Evolutionary conservation across 1,140 invertebrate genomes (phyloP), one percentile per base, ranked within the genome.

Genomic region (Drosophila athabasca): DNA sequence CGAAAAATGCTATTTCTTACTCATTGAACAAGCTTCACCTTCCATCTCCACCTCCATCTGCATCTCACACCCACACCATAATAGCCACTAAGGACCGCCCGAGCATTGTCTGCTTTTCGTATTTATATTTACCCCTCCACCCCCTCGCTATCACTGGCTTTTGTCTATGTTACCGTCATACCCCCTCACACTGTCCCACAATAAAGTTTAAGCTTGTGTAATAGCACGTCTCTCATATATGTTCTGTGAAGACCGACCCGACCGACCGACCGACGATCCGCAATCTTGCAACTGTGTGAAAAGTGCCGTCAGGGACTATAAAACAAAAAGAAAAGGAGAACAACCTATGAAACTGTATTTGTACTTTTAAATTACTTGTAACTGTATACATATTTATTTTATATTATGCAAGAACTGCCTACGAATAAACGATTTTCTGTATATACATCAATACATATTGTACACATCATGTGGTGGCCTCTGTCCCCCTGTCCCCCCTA

Each of bases 291-390:
- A 67, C 72, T 78, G 67, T 84, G 75, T 83, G 62, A 79, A 79
- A 70, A 75, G 79, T 78, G 80, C 79, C 80, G 72, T 64, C 64
- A 68, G 70, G 59, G 62, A 76, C 48, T 46, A 48, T 41, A 50
- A 51, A 17, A 41, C 39, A 49, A 43, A 29, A 62, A 44, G 5
- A 26, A 26, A 26, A 26, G 24, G 5, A 26, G 61, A 67, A 62
- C 50, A 75, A 75, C 76, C 83, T 88, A 88, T 88, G 58, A 75
- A 88, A 84, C 76, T 88, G 83, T 87, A 88, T 88, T 88, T 88
- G 83, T 88, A 88, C 78, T 88, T 85, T 88, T 79, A 83, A 87
- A 89, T 88, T 88, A 88, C 79, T 88, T 88, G 84, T 88, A 88
- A 85, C 76, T 88, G 74, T 89, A 85, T 88, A 85, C 82, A 80